Conservation (phyloP, 2,113 vertebrate species). For the Clarias gariepinus region DNA sequence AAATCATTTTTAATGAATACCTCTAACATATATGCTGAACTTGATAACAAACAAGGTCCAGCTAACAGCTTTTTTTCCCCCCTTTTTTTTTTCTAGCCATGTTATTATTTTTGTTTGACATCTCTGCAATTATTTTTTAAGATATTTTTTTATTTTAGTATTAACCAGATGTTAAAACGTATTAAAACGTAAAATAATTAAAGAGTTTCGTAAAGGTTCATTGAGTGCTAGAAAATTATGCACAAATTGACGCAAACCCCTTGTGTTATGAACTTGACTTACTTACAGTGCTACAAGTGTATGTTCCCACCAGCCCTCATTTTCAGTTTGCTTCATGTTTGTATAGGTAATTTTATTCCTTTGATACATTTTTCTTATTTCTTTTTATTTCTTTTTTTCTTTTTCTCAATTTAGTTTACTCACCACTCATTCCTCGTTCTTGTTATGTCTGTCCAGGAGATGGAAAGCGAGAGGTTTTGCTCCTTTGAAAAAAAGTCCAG, state of each 20-base stretch:
- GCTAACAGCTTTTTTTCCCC: neutral
- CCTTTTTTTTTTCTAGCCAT: neutral
- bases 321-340: neutral
- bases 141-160: neutral
- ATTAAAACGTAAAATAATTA: neutral
- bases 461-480: conserved; percentile 38
- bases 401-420: neutral
- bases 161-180: neutral
- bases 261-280: neutral
- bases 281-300: too few species aligned
- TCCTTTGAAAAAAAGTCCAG: conserved; percentile 46
- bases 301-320: neutral
- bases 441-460: conserved; percentile 19
- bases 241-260: neutral
- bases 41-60: neutral
- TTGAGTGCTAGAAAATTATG: neutral
- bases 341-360: neutral
- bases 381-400: neutral
- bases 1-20: neutral
- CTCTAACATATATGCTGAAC: neutral
- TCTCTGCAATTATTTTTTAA: neutral
- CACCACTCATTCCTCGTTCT: neutral
- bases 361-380: neutral
- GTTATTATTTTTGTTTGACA: neutral
- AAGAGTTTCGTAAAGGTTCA: neutral